These are phyloP conservation scores for Galago senegalensis DNA, from an alignment of 2,797 vertebrate genomes.

Conservation along the genomic window DNA sequence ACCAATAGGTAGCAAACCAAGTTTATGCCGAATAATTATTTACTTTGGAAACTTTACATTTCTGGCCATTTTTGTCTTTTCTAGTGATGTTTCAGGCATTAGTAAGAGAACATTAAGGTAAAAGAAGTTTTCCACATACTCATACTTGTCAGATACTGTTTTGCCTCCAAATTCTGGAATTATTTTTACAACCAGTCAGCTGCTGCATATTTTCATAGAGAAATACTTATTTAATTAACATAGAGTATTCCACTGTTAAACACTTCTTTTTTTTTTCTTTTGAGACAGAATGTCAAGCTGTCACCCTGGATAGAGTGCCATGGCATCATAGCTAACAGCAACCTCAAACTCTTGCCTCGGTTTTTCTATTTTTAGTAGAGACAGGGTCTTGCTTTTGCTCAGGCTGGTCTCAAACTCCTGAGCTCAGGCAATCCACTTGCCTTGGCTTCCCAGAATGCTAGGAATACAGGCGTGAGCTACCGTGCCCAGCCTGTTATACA, in stretches of 20 bases:
- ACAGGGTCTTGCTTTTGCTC: too few relatives aligned
- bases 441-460: too few relatives aligned
- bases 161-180: neutral
- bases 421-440: too few relatives aligned
- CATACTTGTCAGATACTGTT: neutral
- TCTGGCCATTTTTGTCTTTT: slow-evolving; percentile 14
- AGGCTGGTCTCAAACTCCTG: too few relatives aligned
- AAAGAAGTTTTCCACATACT: neutral
- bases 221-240: neutral
- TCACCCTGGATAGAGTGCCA: too few relatives aligned
- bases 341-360: too few relatives aligned
- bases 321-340: too few relatives aligned
- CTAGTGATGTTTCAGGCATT: neutral
- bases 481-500: neutral
- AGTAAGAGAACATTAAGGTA: neutral
- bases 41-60: slow-evolving; percentile 2
- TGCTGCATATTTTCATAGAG: neutral
- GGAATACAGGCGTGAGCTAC: too few relatives aligned
- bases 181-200: neutral
- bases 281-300: too few relatives aligned
- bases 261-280: neutral
- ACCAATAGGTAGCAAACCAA: neutral
- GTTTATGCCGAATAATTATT: slow-evolving; percentile 14
- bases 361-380: too few relatives aligned
- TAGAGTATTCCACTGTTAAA: neutral